Evolutionary conservation across 2,797 vertebrate species (phyloP), one percentile per base, ranked within the genome.

Genomic region (Mus spretus): DNA sequence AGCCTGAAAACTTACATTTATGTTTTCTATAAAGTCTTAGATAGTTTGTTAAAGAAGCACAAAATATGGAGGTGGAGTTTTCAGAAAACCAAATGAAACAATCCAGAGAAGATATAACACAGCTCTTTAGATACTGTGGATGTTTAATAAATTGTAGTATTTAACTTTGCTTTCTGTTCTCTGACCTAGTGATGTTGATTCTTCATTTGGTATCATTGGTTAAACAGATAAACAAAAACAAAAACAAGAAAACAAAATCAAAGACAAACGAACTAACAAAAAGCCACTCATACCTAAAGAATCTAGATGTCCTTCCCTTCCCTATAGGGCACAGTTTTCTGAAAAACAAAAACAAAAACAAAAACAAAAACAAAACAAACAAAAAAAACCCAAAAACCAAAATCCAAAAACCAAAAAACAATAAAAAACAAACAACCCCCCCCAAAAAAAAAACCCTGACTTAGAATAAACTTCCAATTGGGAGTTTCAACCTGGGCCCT

Each of bases 401-500:
- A 40, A 40, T 40, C 37, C 37, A 40, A 40, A 40, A 40, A 40
- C 37, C 37, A 40, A 40, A 40, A 40, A 40, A 40, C 37, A 40
- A 40, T 40, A 40, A 40, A 40, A 40, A 40, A 40, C 37, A 40
- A 40, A n/a, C n/a, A n/a, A n/a, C n/a, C 37, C 37, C 37, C 37
- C 37, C 37, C 2, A 40, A 40, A 40, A 40, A 40, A 40, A 40
- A 40, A 40, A 2, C 37, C 37, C 53, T 14, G 31, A 59, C 75
- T 83, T 89, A 17, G 47, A 86, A 79, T 92, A 61, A 94, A 88
- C n/a, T 67, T 90, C 53, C n/a, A 81, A 44, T 74, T 22, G 57
- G 79, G 79, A 40, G 37, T 40, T 40, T 40, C 37, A 22, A 22
- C 28, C 79, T n/a, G 86, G 59, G 65, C 84, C 90, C 78, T 53